Percentiles rank a stretch among this genome's conserved stretches.
phyloP scores from a whole-genome alignment of 2,797 vertebrate species.

The Falco concolor region DNA sequence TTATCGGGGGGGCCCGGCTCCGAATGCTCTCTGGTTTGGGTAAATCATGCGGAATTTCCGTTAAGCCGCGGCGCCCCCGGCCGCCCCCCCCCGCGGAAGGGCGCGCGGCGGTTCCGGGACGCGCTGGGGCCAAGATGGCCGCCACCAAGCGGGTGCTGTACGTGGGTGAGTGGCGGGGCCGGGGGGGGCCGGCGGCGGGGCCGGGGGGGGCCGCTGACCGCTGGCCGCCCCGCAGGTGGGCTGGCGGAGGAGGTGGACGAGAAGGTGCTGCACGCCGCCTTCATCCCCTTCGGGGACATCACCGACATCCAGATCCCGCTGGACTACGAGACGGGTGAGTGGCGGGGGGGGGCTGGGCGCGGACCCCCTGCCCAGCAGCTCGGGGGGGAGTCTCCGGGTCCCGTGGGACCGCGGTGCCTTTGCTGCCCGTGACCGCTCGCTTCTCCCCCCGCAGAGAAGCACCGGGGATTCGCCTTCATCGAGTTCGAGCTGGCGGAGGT shows the following conservation, averaged over 20 bases:
- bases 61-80: too few relatives aligned
- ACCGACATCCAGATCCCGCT: slow-evolving; percentile 96
- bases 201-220: neutral
- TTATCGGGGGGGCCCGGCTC: too few relatives aligned
- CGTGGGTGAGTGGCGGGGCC: slow-evolving; percentile 79
- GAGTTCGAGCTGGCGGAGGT: slow-evolving; percentile 96
- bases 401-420: neutral
- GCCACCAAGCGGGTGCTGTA: slow-evolving; percentile 87
- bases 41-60: too few relatives aligned
- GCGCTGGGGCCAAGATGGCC: slow-evolving; percentile 76
- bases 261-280: slow-evolving; percentile 93
- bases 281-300: slow-evolving; percentile 94
- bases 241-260: slow-evolving; percentile 95
- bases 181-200: rapidly evolving
- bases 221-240: slow-evolving; percentile 78
- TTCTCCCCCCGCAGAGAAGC: slow-evolving; percentile 83
- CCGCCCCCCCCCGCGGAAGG: neutral
- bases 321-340: slow-evolving; percentile 93
- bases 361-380: too few relatives aligned
- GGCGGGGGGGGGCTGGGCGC: too few relatives aligned
- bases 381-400: neutral
- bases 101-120: neutral
- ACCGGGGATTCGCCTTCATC: slow-evolving; percentile 94
- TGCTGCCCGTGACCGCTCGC: neutral
- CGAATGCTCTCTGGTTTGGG: too few relatives aligned